A percentile compares a stretch with the other conserved stretches of the same genome.
These are phyloP conservation scores for Diadumene lineata DNA, from an alignment of 92 coral and sea anemone species.

Conservation along the genomic window DNA sequence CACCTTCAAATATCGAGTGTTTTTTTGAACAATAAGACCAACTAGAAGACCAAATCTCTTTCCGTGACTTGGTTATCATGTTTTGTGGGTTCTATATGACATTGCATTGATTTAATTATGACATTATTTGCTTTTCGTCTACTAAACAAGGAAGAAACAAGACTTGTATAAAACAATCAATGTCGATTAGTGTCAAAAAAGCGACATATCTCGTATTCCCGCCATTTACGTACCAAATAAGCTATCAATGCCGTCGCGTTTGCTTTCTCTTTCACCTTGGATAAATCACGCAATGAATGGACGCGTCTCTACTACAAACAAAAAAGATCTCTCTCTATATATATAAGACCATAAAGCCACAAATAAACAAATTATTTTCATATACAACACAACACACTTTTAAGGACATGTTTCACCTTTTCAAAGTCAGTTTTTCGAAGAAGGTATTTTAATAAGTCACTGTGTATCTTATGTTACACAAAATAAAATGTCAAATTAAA, in stretches of 20 bases:
- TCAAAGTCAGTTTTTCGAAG: too few relatives aligned
- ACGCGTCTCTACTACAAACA: too few relatives aligned
- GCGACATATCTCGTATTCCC: constrained; percentile 24
- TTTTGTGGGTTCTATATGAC: constrained; percentile 20
- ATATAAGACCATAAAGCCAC: not conserved
- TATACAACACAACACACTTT: not conserved
- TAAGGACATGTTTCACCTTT: not conserved
- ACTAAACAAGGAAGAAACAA: constrained; percentile 32
- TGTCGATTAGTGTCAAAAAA: constrained; percentile 32
- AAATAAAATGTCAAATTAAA: too few relatives aligned
- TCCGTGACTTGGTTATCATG: constrained; percentile 36
- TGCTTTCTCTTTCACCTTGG: constrained; percentile 31
- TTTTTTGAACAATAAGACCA: not conserved
- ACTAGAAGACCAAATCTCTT: not conserved
- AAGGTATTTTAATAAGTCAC: too few relatives aligned
- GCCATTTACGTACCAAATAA: constrained; percentile 28
- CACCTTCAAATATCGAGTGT: constrained; percentile 9
- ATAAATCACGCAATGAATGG: constrained; percentile 42
- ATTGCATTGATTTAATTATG: constrained; percentile 31
- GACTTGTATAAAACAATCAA: constrained; percentile 34
- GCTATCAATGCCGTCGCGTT: constrained; percentile 34
- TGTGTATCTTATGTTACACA: too few relatives aligned
- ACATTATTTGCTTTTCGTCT: constrained; percentile 24
- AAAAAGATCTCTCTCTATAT: not conserved
- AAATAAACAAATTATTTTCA: not conserved